Evolutionary conservation across 2,888 invertebrate species (phyloP), one percentile per base, ranked within the genome.

Genomic region (Schizaphis graminum): DNA sequence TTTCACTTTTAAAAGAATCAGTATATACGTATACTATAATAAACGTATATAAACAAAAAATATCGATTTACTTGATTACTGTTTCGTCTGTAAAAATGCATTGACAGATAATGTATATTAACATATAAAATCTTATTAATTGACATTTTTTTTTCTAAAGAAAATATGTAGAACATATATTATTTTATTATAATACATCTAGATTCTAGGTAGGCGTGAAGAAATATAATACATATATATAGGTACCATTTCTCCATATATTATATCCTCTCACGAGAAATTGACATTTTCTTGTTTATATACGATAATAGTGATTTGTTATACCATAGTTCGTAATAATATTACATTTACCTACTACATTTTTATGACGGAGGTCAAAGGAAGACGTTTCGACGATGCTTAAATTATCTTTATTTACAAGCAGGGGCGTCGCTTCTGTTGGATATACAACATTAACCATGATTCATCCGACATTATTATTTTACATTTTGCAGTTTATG

Each of bases 401-500:
- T 49, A 92, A 92, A 87, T 49, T 56, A 84, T 56, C 84, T 93
- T 84, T 89, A 89, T 89, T n/a, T 41, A 47, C 3, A 77, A 77
- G 35, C 8, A 84, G 67, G 87, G 92, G 77, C 77, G 89, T 93
- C 26, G 77, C n/a, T 93, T 49, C 89, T n/a, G 53, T 47, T 77
- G 5, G n/a, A 89, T 77, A 77, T 26, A 67, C 56, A 88, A n/a
- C 56, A 86, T 88, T 53, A 92, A 92, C 87, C 87, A 47, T 41
- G 53, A 67, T 91, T 44, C 21, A n/a, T 86, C n/a, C 16, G 57
- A 56, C 28, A 47, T 57, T 88, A 86, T 92, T 87, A 92, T 92
- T 87, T 87, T 87, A 92, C 35, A 87, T 87, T 92, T 92, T 92
- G 61, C 47, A 56, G 41, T 91, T 86, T 86, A 47, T 92, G 53